Evolutionary conservation across 2,888 invertebrate species (phyloP), one percentile per base, ranked within the genome.

Genomic region (Therioaphis trifolii): DNA sequence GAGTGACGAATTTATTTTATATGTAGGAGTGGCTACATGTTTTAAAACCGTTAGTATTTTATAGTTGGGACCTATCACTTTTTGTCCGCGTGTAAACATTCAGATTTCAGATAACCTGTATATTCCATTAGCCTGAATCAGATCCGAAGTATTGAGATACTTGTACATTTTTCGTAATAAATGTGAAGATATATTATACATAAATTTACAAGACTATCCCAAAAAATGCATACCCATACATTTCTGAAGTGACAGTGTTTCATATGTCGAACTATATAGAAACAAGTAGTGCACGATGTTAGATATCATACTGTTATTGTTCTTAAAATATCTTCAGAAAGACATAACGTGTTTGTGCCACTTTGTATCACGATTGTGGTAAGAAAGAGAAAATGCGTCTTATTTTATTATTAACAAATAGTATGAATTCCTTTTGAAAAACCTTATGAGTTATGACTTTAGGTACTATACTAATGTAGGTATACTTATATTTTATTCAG

Each of bases 381-480:
- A 35, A 69, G n/a, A 82, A 82, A 82, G 63, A 82, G 72, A 80
- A 80, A 72, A 82, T 72, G 49, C 71, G 71, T 80, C 71, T 9
- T 40, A 49, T 14, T n/a, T n/a, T 29, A 15, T 76, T 52, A 52
- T 74, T 40, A 40, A 55, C 29, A 74, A 55, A 74, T 15, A 21
- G 35, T 21, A 55, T 14, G 15, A 74, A 74, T 40, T 3, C 21
- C 35, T 18, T 75, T 75, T 75, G 11, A 40, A 75, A 75, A 75
- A 11, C 14, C 11, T 72, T 52, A 18, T 52, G 11, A 9, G n/a
- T 71, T 14, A 46, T 49, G n/a, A n/a, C n/a, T n/a, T n/a, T n/a
- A n/a, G n/a, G n/a, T n/a, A n/a, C n/a, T n/a, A n/a, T n/a, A n/a
- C n/a, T n/a, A n/a, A n/a, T n/a, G n/a, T n/a, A n/a, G n/a, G n/a